Evolutionary conservation across 2,888 invertebrate genomes (phyloP), one percentile per base, ranked within the genome.

Genomic region (Ceramica pisi): DNA sequence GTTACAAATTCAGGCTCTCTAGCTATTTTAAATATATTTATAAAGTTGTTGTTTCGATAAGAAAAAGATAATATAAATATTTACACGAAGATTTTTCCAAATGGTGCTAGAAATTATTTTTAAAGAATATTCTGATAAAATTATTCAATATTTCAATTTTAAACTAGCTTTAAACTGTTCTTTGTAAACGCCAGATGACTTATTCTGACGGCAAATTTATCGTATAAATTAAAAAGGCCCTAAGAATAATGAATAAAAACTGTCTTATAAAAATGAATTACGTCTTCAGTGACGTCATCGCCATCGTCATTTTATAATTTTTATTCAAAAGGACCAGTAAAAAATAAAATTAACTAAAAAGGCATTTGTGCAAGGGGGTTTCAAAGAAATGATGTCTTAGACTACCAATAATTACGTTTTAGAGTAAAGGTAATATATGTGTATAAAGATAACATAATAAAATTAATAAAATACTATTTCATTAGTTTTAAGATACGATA

Each of bases 401-500:
- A n/a, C n/a, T 56, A 61, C 23, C 31, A 16, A n/a, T 51, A 41
- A 8, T 12, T 60, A 31, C 16, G 12, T 67, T 56, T 53, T 41
- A 55, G 48, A 31, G 31, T 38, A 3, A 1, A 14, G 10, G 19
- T 46, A 16, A 12, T 48, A 53, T 51, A 51, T 23, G 35, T 5
- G 14, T 23, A n/a, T 51, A 51, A 51, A 67, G 44, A 26, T 50
- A 74, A n/a, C 67, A 12, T 50, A 56, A 38, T 56, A 26, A 35
- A 19, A 48, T 67, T 67, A 55, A 35, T 60, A 4, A 57, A 44
- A 59, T 8, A 38, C 9, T 23, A 65, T 65, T 78, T 57, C 56
- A 57, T 62, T 53, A 50, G n/a, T 38, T 48, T 57, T 51, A 51
- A 68, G 46, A n/a, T 41, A 62, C 35, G 26, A 66, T 38, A 26